phyloP scores from a whole-genome alignment of 2,797 vertebrate genomes.

The Sebastes dallii region DNA sequence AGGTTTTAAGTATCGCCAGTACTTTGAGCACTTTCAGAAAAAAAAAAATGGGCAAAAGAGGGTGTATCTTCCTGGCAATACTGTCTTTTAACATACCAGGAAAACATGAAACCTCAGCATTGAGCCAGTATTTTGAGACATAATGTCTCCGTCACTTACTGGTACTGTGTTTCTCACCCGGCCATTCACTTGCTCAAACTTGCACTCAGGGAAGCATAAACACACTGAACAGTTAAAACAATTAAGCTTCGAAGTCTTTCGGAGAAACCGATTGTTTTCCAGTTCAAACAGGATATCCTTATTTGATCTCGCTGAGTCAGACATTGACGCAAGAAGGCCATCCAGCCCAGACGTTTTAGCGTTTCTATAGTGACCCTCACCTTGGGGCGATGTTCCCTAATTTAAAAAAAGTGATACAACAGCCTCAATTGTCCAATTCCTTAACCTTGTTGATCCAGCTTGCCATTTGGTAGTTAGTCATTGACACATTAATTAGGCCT shows the following conservation, averaged over 20 bases:
- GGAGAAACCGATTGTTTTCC: conserved; percentile 49
- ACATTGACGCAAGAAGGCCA: conserved; percentile 47
- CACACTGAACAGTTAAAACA: conserved; percentile 29
- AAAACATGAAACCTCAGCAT: neutral
- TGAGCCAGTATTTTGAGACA: neutral
- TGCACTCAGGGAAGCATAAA: conserved; percentile 12
- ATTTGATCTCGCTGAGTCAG: conserved; percentile 59
- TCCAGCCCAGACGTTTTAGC: neutral
- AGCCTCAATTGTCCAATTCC: conserved; percentile 16
- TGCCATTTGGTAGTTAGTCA: conserved; percentile 15
- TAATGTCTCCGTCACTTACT: neutral
- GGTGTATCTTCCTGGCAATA: neutral
- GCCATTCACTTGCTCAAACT: conserved; percentile 4
- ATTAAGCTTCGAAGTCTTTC: conserved; percentile 13
- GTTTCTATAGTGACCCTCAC: conserved; percentile 57
- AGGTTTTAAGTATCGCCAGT: neutral
- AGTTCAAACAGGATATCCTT: conserved; percentile 66
- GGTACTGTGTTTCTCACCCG: neutral
- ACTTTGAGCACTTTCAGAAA: neutral
- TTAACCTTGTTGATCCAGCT: conserved; percentile 29
- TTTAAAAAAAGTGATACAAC: conserved; percentile 51
- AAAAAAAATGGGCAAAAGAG: neutral
- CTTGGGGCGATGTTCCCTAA: conserved; percentile 44
- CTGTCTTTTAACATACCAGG: neutral
- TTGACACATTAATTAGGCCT: conserved; percentile 28